Conservation (phyloP, 2,113 vertebrate genomes). For the Aepyceros melampus region DNA sequence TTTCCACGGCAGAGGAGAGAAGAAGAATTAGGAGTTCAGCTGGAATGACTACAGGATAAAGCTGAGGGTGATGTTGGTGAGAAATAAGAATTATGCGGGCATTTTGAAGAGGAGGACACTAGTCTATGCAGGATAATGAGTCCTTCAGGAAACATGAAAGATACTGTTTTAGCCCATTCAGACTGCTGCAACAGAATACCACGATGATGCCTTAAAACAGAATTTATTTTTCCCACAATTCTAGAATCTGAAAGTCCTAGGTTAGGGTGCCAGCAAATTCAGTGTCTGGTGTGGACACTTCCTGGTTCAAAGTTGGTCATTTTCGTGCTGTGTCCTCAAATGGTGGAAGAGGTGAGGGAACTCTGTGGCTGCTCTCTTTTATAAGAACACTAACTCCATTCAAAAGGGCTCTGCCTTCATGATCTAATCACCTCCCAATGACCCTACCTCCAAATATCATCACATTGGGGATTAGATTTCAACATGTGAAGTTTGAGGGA, state of each 20-base stretch:
- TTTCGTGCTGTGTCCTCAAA: not conserved
- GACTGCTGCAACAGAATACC: not conserved
- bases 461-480: not conserved
- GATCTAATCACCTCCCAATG: not conserved
- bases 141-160: not conserved
- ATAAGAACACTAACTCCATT: not conserved
- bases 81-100: not conserved
- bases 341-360: not conserved
- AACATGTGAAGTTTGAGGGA: not conserved
- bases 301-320: not conserved
- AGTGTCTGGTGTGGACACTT: not conserved
- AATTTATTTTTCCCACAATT: not conserved
- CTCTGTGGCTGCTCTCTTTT: not conserved
- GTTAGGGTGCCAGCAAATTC: not conserved
- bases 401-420: not conserved
- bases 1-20: not conserved
- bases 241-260: not conserved
- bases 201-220: not conserved
- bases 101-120: not conserved
- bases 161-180: not conserved
- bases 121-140: not conserved
- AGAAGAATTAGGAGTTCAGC: not conserved
- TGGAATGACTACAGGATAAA: not conserved
- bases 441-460: not conserved
- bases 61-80: accelerated